Percentiles rank a stretch among this genome's conserved stretches.
These are phyloP conservation scores for Salvator merianae DNA, from an alignment of 2,113 vertebrate species.

Conservation along the genomic window DNA sequence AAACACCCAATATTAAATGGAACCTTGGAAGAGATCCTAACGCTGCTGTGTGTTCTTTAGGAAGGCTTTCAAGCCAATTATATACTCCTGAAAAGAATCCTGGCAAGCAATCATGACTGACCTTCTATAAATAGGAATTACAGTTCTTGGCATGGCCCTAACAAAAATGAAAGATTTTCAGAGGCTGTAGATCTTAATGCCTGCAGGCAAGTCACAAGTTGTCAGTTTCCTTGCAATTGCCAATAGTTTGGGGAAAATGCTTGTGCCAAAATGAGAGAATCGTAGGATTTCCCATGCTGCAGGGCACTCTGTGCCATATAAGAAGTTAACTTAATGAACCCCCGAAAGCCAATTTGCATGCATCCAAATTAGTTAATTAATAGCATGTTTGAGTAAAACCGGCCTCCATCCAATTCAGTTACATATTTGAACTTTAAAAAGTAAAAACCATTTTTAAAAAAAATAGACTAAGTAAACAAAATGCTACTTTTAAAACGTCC, in stretches of 20 bases:
- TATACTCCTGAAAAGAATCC: constrained; percentile 27
- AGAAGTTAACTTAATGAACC: background rate
- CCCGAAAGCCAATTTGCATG: background rate
- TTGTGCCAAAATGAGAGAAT: background rate
- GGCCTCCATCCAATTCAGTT: too few relatives aligned
- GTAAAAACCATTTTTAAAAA: background rate
- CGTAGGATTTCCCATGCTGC: background rate
- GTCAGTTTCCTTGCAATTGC: background rate
- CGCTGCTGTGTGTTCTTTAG: background rate
- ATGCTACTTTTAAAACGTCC: too few relatives aligned
- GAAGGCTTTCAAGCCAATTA: constrained; percentile 36
- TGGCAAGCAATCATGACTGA: constrained; percentile 36
- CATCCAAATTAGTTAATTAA: background rate
- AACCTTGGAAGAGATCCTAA: constrained; percentile 18
- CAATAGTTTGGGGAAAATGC: background rate
- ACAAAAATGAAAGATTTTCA: background rate
- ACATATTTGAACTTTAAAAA: background rate
- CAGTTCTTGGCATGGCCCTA: constrained; percentile 26
- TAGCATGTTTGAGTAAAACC: too few relatives aligned
- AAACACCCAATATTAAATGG: constrained; percentile 9
- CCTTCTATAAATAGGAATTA: constrained; percentile 39
- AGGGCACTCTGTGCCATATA: background rate
- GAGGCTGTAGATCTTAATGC: background rate
- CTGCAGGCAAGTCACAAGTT: background rate
- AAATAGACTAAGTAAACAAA: too few relatives aligned